A percentile compares a stretch with the other conserved stretches of the same genome.
Conservation (phyloP, 1,140 invertebrate species). For the Platyscapa corneri region DNA sequence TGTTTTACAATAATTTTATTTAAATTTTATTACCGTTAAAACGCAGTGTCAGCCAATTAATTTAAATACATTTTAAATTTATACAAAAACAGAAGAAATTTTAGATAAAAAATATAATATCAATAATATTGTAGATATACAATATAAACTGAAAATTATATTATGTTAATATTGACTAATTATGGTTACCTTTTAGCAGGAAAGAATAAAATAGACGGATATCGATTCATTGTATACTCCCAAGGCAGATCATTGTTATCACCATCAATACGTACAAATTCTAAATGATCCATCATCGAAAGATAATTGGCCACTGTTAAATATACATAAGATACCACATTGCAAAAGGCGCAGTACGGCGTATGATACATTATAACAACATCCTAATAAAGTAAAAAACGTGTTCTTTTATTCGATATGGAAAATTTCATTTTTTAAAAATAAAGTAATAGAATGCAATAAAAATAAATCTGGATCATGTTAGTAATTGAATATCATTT, state of each 20-base stretch:
- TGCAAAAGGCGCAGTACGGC: conserved; percentile 84
- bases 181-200: conserved; percentile 78
- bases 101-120: no score
- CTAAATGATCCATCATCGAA: conserved; percentile 73
- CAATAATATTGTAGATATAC: no score
- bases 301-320: conserved; percentile 81
- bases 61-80: no score
- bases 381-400: conserved; percentile 73
- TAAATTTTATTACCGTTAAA: no score
- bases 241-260: conserved; percentile 87
- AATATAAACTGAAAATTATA: neutral
- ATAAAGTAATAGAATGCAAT: no score
- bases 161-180: neutral
- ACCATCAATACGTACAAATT: conserved; percentile 84
- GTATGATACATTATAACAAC: conserved; percentile 83
- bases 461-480: neutral
- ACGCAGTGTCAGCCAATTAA: no score
- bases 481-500: neutral
- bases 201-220: conserved; percentile 85
- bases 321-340: conserved; percentile 79
- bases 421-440: no score
- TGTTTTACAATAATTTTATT: no score
- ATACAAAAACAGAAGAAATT: no score
- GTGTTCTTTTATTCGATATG: no score
- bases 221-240: conserved; percentile 84